phyloP scores from a whole-genome alignment of 30 jellyfish, hydroid and myxozoan species.

The Clytia hemisphaerica region DNA sequence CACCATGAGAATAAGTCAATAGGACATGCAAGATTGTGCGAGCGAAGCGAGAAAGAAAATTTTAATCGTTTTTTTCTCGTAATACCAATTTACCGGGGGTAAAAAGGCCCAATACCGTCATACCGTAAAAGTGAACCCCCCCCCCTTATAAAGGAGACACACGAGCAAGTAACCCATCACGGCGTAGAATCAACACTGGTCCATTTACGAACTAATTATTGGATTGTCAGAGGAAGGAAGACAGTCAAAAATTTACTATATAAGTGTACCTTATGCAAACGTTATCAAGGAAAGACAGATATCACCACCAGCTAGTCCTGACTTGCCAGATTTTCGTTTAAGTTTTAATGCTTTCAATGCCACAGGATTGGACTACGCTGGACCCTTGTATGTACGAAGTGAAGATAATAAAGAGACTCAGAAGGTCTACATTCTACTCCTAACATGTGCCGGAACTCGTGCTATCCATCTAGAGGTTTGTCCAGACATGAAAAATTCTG shows the following conservation, averaged over 20 bases:
- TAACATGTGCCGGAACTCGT: constrained; percentile 35
- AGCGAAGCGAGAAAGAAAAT: too few relatives aligned
- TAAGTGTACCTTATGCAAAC: background rate
- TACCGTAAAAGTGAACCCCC: too few relatives aligned
- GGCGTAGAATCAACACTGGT: constrained; percentile 10
- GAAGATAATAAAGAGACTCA: background rate
- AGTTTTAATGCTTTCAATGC: background rate
- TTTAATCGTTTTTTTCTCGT: too few relatives aligned
- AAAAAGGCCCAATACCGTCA: too few relatives aligned
- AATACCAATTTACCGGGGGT: too few relatives aligned
- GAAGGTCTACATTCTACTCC: constrained; percentile 13
- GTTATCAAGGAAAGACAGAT: background rate
- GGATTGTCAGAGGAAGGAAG: constrained; percentile 11
- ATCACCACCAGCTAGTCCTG: background rate
- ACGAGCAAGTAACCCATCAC: background rate
- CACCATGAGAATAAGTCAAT: too few relatives aligned
- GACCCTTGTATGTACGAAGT: background rate
- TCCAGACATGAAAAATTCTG: background rate
- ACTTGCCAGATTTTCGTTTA: background rate
- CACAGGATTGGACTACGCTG: constrained; percentile 12
- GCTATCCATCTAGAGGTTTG: constrained; percentile 12
- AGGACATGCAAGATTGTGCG: too few relatives aligned
- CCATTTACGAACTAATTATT: background rate
- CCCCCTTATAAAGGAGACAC: too few relatives aligned
- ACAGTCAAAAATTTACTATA: background rate